A percentile compares a stretch with the other conserved stretches of the same genome.
phyloP scores from a whole-genome alignment of 2,888 invertebrate genomes.

The Merodon equestris region DNA sequence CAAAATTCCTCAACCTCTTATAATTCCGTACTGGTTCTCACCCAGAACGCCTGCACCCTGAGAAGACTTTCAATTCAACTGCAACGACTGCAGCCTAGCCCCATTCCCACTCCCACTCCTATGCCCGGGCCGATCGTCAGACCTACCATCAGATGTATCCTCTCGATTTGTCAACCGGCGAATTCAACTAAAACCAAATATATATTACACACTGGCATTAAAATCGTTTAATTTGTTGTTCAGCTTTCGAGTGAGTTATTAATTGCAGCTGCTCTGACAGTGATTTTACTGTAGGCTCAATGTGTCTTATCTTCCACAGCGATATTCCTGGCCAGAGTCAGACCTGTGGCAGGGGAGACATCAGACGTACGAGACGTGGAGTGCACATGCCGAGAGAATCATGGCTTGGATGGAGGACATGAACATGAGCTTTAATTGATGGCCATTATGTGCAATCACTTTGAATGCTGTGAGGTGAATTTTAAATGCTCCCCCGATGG shows the following conservation, averaged over 20 bases:
- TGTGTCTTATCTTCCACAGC: conserved; percentile 59
- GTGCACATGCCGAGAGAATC: conserved; percentile 20
- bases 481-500: conserved; percentile 68
- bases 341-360: neutral
- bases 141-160: conserved; percentile 33
- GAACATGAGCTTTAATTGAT: conserved; percentile 69
- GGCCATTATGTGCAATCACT: conserved; percentile 69
- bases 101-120: conserved; percentile 45
- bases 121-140: conserved; percentile 29
- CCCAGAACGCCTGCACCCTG: conserved; percentile 43
- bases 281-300: conserved; percentile 65
- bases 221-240: conserved; percentile 68
- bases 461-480: conserved; percentile 69
- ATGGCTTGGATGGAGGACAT: conserved; percentile 62
- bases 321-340: neutral
- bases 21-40: conserved; percentile 48
- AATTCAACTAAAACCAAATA: conserved; percentile 58
- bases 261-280: conserved; percentile 66
- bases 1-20: conserved; percentile 45
- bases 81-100: conserved; percentile 36
- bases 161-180: conserved; percentile 58
- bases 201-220: conserved; percentile 62
- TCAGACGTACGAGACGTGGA: conserved; percentile 7
- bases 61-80: conserved; percentile 57
- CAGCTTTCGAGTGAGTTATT: conserved; percentile 69